Percentiles rank a stretch among this genome's conserved stretches.
These are phyloP conservation scores for Oreochromis tanganicae DNA, from an alignment of 2,113 vertebrate genomes.

Conservation along the genomic window DNA sequence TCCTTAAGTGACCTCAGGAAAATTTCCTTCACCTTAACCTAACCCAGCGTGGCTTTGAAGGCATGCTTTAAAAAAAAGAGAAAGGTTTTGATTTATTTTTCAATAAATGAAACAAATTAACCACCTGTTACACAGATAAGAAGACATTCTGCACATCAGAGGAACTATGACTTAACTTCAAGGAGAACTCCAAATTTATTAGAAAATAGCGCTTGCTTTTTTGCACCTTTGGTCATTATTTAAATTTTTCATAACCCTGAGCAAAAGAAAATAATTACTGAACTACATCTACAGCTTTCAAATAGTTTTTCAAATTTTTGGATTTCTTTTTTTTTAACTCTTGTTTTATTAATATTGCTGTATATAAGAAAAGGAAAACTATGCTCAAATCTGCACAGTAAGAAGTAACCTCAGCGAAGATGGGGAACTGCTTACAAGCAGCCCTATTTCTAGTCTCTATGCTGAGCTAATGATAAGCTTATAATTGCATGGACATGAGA, in stretches of 20 bases:
- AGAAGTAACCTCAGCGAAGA: background rate
- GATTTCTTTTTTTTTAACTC: background rate
- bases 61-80: background rate
- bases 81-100: background rate
- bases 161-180: background rate
- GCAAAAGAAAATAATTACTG: background rate
- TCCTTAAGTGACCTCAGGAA: background rate
- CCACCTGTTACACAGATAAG: background rate
- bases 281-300: background rate
- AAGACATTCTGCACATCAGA: background rate
- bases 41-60: background rate
- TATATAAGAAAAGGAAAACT: background rate
- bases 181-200: background rate
- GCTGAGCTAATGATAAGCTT: background rate
- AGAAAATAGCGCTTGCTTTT: background rate
- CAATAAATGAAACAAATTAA: background rate
- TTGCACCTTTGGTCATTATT: background rate
- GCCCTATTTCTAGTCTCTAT: background rate
- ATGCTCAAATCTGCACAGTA: background rate
- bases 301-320: background rate
- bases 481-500: background rate
- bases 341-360: too few species aligned
- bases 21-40: constrained; percentile 24
- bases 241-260: background rate
- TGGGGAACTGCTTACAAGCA: background rate